Base-by-base conservation (phyloP, 2,797 vertebrate genomes). In the Eupleurogrammus muticus region DNA sequence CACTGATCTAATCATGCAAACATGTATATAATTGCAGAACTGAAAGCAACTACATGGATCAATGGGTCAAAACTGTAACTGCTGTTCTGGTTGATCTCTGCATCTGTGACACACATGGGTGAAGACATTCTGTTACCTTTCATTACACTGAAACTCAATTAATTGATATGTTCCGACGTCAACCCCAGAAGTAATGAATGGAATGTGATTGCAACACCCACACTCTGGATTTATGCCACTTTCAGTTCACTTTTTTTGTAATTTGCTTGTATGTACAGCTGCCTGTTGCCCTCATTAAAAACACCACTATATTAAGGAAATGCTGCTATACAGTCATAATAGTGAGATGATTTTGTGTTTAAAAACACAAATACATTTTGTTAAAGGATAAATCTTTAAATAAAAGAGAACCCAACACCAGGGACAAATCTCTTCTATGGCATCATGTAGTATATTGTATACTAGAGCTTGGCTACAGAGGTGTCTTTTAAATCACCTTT, bases 11-110 rank as follows among this genome's bases (percentile, higher is more conserved):
- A 36, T 69, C 49, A 51, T 21, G 50, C 21, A 50, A 46, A 4
- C 48, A 34, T 0, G 1, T 62, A 59, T 32, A 14, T 62, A 65
- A 81, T 56, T 53, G 60, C 47, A 47, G 21, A 4, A 9, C 42
- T 70, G 23, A 64, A 46, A 66, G 53, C 69, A 7, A 49, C 54
- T 34, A 11, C 34, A 54, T 42, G 44, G 35, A 50, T 63, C 55
- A 38, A 20, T 60, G 50, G 60, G 65, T 70, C 57, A 57, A 57
- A 75, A 16, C 44, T 52, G 49, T 70, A 56, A 78, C 69, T 73
- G 12, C 20, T 58, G 20, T 5, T 5, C 20, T 17, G 38, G 36
- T 44, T 49, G 54, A 48, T 77, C 44, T 66, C 68, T 68, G 77
- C 62, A 66, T 50, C 62, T 77, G 56, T 5, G 61, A n/a, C 44